Conservation (phyloP, 2,113 vertebrate genomes). For the Synchiropus splendidus region DNA sequence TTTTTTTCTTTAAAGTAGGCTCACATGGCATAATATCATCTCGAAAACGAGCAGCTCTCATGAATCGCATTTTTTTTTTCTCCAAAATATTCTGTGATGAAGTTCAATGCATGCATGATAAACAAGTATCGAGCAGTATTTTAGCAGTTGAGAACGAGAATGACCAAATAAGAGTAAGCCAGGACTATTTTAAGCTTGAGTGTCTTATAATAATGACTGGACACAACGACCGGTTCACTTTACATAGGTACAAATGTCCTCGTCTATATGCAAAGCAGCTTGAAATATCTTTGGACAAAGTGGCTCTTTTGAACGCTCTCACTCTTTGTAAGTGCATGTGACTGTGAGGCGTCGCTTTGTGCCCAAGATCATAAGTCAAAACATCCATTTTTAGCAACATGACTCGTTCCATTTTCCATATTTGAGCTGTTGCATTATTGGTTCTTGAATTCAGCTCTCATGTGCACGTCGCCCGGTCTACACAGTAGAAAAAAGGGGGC, state of each 20-base stretch:
- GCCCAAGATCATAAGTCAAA: constrained; percentile 13
- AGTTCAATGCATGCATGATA: constrained; percentile 51
- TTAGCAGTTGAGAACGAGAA: constrained; percentile 7
- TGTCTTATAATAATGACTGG: constrained; percentile 11
- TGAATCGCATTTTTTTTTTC: constrained; percentile 11
- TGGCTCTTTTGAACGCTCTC: constrained; percentile 1
- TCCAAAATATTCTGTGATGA: constrained; percentile 21
- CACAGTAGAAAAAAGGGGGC: constrained; percentile 48
- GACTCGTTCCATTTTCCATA: constrained; percentile 2
- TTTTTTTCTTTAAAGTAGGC: constrained; percentile 34
- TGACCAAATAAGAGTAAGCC: constrained; percentile 2
- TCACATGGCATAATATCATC: constrained; percentile 40
- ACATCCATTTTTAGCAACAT: constrained; percentile 5
- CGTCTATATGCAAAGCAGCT: constrained; percentile 11
- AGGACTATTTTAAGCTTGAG: not conserved
- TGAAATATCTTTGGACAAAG: constrained; percentile 18
- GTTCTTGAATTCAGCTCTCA: constrained; percentile 2
- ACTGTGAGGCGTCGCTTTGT: constrained; percentile 15
- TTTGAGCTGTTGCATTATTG: not conserved
- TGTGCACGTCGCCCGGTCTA: constrained; percentile 28
- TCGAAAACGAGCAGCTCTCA: constrained; percentile 37
- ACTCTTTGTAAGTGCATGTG: constrained; percentile 3
- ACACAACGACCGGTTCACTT: constrained; percentile 3
- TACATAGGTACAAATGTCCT: constrained; percentile 1
- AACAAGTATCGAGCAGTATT: constrained; percentile 31